A percentile compares a stretch with the other conserved stretches of the same genome.
Conservation (phyloP, 2,888 invertebrate species). For the Xestia ashworthii region DNA sequence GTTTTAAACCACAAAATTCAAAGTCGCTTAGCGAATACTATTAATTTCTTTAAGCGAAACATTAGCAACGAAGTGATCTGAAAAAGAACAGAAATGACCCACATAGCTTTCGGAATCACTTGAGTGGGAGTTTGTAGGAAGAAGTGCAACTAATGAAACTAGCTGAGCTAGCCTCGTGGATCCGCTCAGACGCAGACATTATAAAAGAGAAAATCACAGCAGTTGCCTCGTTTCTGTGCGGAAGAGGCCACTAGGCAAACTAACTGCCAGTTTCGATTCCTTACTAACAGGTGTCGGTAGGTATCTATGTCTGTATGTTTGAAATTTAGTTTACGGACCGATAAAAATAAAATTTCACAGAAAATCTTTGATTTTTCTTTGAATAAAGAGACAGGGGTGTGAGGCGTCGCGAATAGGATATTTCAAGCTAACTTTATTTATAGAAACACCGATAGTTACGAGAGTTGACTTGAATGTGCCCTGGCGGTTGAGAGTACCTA, state of each 20-base stretch:
- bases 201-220: neutral
- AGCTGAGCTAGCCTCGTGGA: too few species aligned
- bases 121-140: neutral
- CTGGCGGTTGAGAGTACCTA: too few species aligned
- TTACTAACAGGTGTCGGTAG: too few species aligned
- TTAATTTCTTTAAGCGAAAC: slow-evolving; percentile 25
- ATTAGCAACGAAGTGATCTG: slow-evolving; percentile 20
- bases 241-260: neutral
- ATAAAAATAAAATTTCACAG: too few species aligned
- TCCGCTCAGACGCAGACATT: neutral
- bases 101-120: neutral
- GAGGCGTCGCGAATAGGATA: too few species aligned
- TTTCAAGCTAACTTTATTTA: too few species aligned
- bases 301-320: too few species aligned
- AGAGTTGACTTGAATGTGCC: too few species aligned
- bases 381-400: too few species aligned
- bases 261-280: neutral
- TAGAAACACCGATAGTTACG: too few species aligned
- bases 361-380: too few species aligned
- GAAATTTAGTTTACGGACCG: too few species aligned
- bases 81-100: slow-evolving; percentile 11
- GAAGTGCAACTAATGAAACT: neutral
- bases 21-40: slow-evolving; percentile 36
- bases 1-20: slow-evolving; percentile 19
- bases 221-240: neutral